Evolutionary conservation across 2,797 vertebrate genomes (phyloP).

Genomic region (Chiloscyllium punctatum): DNA sequence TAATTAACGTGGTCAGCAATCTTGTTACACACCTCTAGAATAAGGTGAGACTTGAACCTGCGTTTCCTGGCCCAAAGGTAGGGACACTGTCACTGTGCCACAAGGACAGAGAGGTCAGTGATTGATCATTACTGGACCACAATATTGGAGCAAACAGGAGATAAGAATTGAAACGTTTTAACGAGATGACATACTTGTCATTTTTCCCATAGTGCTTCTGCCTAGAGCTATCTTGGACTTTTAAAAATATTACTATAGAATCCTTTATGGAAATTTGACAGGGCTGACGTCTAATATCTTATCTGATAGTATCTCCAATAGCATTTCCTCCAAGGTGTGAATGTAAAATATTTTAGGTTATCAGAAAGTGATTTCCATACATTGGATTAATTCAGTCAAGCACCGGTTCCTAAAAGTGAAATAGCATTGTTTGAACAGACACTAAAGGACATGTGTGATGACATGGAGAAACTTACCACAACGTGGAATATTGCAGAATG

Average conservation of each 20-base stretch:
- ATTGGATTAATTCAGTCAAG: neutral
- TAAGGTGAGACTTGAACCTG: no score
- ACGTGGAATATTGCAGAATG: constrained; percentile 73
- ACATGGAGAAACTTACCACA: constrained; percentile 65
- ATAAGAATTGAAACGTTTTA: neutral
- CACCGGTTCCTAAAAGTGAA: neutral
- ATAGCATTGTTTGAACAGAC: neutral
- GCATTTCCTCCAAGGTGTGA: neutral
- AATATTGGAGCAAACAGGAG: neutral
- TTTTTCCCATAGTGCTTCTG: neutral
- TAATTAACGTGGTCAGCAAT: no score
- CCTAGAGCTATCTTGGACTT: neutral
- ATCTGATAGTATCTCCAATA: neutral
- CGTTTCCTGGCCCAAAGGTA: no score
- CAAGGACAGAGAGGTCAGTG: neutral
- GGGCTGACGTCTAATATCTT: neutral
- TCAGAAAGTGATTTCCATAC: neutral
- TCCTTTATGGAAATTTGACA: neutral
- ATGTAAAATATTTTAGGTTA: neutral
- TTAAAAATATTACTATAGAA: neutral
- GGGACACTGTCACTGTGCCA: no score
- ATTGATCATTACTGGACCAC: neutral
- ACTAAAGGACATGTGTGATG: neutral
- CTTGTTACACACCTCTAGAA: no score
- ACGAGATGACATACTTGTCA: neutral